These are phyloP conservation scores for Aproaerema taeniolella DNA, from an alignment of 2,888 invertebrate species.

Conservation along the genomic window DNA sequence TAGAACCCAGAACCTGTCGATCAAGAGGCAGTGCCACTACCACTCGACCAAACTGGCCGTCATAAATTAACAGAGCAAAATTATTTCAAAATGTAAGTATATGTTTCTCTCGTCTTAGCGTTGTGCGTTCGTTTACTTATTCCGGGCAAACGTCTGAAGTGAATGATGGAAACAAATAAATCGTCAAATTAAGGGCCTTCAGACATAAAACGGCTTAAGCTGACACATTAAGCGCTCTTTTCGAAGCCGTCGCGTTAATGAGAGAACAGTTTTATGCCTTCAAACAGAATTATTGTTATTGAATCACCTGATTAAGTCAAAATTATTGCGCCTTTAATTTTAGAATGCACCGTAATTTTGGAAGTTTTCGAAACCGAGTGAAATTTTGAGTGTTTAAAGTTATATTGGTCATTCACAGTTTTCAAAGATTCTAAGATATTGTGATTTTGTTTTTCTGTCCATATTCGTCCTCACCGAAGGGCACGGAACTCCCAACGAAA, in stretches of 20 bases:
- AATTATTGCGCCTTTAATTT: constrained; percentile 11
- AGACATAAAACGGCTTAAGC: constrained; percentile 18
- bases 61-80: no score
- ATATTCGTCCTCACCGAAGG: no score
- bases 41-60: no score
- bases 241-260: constrained; percentile 41
- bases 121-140: no score
- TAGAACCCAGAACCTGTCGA: no score
- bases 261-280: constrained; percentile 55
- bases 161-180: constrained; percentile 44
- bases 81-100: no score
- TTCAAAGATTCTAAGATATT: no score
- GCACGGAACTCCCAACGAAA: no score
- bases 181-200: constrained; percentile 57
- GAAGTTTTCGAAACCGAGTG: constrained; percentile 2
- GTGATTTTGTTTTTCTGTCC: no score
- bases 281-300: constrained; percentile 32
- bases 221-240: constrained; percentile 19
- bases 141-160: no score
- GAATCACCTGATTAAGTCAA: constrained; percentile 19
- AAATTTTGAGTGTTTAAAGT: constrained; percentile 1
- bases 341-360: constrained; percentile 2
- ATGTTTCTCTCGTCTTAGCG: no score
- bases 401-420: neutral
- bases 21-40: no score